Conservation (phyloP, 2,797 vertebrate species). For the Periparus ater region DNA sequence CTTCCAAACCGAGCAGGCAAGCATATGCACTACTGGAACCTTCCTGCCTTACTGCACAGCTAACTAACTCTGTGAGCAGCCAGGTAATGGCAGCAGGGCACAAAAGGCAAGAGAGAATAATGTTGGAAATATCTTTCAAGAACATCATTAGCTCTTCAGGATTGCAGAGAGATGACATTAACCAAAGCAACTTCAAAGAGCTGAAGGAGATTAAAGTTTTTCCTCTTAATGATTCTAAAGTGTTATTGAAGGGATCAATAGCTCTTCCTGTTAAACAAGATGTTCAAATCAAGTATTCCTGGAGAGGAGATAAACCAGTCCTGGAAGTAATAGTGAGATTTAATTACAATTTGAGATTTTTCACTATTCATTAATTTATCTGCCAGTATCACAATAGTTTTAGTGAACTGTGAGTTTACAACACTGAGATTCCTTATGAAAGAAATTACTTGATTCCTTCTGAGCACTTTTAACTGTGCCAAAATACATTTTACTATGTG, state of each 20-base stretch:
- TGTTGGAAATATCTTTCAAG: background rate
- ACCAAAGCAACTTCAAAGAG: slow-evolving; percentile 35
- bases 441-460: background rate
- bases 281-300: slow-evolving; percentile 40
- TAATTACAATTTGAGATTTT: slow-evolving; percentile 40
- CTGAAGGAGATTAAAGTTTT: slow-evolving; percentile 28
- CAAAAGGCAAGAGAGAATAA: background rate
- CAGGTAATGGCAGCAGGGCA: background rate
- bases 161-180: background rate
- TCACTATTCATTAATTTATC: background rate
- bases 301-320: slow-evolving; percentile 9
- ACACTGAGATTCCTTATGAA: background rate
- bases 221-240: slow-evolving; percentile 34
- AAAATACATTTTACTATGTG: background rate
- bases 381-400: background rate
- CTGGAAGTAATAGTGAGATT: slow-evolving; percentile 4
- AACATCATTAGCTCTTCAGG: background rate
- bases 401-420: background rate
- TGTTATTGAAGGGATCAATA: slow-evolving; percentile 42
- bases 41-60: background rate
- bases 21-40: background rate
- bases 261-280: slow-evolving; percentile 21
- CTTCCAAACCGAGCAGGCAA: background rate
- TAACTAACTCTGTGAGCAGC: background rate
- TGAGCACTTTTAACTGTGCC: background rate